Conservation (phyloP, 2,888 invertebrate genomes). For the Amblyjoppa fuscipennis region DNA sequence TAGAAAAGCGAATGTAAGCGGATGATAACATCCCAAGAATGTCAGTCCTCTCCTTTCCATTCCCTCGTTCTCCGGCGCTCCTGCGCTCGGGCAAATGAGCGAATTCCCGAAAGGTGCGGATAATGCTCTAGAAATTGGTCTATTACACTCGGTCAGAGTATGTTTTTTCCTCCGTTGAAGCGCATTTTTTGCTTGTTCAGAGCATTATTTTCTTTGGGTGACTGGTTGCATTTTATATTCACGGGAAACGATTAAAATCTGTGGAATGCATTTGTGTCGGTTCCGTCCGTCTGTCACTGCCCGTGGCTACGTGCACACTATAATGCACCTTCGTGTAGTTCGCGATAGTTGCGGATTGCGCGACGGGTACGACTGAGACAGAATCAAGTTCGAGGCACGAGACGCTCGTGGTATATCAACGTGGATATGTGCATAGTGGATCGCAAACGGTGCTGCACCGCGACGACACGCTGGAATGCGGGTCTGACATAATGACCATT, state of each 20-base stretch:
- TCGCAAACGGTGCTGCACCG: constrained; percentile 52
- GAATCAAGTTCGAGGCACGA: constrained; percentile 48
- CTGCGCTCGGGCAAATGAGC: background rate
- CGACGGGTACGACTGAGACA: constrained; percentile 13
- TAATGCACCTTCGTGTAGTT: constrained; percentile 33
- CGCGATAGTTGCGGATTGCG: constrained; percentile 11
- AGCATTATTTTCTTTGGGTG: background rate
- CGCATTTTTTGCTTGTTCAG: background rate
- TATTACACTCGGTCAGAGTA: background rate
- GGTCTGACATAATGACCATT: constrained; percentile 71
- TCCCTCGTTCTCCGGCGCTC: background rate
- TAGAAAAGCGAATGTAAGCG: constrained; percentile 19
- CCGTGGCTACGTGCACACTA: constrained; percentile 1
- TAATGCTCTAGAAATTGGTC: background rate
- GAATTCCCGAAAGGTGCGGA: background rate
- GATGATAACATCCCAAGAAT: constrained; percentile 16
- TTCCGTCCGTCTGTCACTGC: constrained; percentile 35
- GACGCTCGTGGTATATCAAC: constrained; percentile 12
- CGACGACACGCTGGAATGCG: constrained; percentile 70
- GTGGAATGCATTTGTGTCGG: constrained; percentile 49
- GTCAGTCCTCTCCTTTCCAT: background rate
- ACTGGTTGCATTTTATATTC: background rate
- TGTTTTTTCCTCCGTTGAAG: background rate
- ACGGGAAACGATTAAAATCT: constrained; percentile 54
- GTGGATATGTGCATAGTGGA: constrained; percentile 41